These are phyloP conservation scores for Castor canadensis DNA, from an alignment of 2,113 vertebrate genomes.

Conservation along the genomic window DNA sequence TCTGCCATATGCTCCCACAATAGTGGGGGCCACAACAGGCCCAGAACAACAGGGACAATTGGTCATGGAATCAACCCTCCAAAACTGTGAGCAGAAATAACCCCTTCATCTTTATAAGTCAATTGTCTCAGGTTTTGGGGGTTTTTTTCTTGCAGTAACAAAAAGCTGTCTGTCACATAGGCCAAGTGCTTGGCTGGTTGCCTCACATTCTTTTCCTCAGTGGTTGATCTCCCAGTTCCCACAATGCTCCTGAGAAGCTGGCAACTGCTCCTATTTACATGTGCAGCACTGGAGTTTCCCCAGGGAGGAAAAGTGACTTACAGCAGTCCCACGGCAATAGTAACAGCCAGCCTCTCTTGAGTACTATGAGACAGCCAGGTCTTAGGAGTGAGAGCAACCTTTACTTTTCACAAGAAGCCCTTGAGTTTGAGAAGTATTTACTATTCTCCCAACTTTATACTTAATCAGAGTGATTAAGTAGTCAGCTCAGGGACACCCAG, in stretches of 20 bases:
- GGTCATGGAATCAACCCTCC: background rate
- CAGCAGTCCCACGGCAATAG: background rate
- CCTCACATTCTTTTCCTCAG: background rate
- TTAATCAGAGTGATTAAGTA: background rate
- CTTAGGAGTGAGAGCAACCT: background rate
- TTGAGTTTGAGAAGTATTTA: background rate
- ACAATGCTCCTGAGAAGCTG: background rate
- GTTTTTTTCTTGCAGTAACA: background rate
- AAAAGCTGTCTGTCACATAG: background rate
- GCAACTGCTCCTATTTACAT: background rate
- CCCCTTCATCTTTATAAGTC: background rate
- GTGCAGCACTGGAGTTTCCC: background rate
- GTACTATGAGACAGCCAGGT: background rate
- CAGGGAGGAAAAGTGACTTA: background rate
- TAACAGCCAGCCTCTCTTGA: background rate
- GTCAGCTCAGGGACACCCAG: background rate
- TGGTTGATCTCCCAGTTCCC: background rate
- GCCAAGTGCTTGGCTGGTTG: background rate
- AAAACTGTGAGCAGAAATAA: background rate
- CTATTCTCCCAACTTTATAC: background rate
- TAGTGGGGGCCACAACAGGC: no score
- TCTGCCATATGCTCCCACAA: no score
- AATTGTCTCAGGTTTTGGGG: background rate
- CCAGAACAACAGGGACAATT: background rate
- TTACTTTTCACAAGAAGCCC: background rate